Evolutionary conservation across 2,113 vertebrate species (phyloP).

Genomic region (Pandion haliaetus): DNA sequence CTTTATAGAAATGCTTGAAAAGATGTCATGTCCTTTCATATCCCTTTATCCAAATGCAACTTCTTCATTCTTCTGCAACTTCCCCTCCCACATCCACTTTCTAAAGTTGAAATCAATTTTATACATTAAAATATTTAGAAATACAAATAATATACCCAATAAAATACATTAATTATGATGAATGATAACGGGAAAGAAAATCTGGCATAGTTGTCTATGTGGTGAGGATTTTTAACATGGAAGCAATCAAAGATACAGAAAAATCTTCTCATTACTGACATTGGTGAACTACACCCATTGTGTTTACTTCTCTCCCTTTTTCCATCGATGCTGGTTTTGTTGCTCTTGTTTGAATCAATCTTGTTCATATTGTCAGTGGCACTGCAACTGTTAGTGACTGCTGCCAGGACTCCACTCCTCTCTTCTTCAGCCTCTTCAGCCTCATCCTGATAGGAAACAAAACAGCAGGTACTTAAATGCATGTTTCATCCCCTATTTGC

Average conservation of each 20-base stretch:
- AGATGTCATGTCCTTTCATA: neutral
- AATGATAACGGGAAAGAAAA: constrained; percentile 87
- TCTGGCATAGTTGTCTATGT: constrained; percentile 91
- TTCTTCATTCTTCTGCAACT: neutral
- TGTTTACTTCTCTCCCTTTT: constrained; percentile 70
- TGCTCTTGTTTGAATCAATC: constrained; percentile 32
- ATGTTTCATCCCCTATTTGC: neutral
- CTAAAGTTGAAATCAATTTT: neutral
- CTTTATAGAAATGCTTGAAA: neutral
- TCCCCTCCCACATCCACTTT: neutral
- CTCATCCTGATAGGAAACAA: constrained; percentile 24
- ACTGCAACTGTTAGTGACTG: constrained; percentile 70
- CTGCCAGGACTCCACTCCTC: constrained; percentile 81
- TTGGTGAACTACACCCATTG: constrained; percentile 57
- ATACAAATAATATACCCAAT: constrained; percentile 93
- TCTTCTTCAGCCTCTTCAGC: constrained; percentile 72
- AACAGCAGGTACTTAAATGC: neutral
- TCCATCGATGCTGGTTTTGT: constrained; percentile 52
- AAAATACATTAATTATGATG: constrained; percentile 87
- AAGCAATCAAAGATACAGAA: constrained; percentile 79
- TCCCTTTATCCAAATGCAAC: neutral
- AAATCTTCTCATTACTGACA: constrained; percentile 75
- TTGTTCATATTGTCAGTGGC: constrained; percentile 71
- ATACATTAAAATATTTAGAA: constrained; percentile 69
- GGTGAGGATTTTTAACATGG: constrained; percentile 86